Evolutionary conservation across 2,113 vertebrate species (phyloP).

Genomic region (Siniperca knerii): DNA sequence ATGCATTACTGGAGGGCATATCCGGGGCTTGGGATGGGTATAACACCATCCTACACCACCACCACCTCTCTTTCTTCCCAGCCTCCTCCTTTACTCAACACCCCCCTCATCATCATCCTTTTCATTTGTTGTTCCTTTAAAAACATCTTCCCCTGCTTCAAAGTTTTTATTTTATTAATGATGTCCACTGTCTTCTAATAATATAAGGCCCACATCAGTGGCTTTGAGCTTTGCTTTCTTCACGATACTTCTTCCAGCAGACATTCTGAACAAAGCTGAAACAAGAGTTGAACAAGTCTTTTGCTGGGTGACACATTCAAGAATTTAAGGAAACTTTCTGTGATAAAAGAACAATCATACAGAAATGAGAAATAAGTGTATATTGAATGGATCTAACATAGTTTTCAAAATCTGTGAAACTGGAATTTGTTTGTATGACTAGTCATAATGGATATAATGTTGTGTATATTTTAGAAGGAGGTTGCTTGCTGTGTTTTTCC

Average conservation of each 20-base stretch:
- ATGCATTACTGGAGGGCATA: conserved; percentile 93
- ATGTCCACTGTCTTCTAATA: conserved; percentile 2
- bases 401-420: not conserved
- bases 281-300: too few relatives aligned
- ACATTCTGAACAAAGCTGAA: too few relatives aligned
- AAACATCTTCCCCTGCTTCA: not conserved
- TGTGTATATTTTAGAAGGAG: not conserved
- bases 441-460: not conserved
- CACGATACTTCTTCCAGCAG: too few relatives aligned
- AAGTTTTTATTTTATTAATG: conserved; percentile 42
- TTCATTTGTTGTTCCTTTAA: conserved; percentile 38
- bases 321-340: too few relatives aligned
- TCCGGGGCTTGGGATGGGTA: conserved; percentile 85
- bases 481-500: not conserved
- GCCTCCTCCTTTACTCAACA: conserved; percentile 6
- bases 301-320: too few relatives aligned
- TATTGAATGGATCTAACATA: too few relatives aligned
- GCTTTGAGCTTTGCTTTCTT: too few relatives aligned
- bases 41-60: conserved; percentile 50
- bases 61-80: conserved; percentile 19
- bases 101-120: conserved; percentile 12
- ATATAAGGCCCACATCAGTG: not conserved
- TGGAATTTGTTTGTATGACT: not conserved
- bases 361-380: not conserved
- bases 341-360: not conserved